Conservation (phyloP, 2,797 vertebrate genomes). For the Lutjanus campechanus region DNA sequence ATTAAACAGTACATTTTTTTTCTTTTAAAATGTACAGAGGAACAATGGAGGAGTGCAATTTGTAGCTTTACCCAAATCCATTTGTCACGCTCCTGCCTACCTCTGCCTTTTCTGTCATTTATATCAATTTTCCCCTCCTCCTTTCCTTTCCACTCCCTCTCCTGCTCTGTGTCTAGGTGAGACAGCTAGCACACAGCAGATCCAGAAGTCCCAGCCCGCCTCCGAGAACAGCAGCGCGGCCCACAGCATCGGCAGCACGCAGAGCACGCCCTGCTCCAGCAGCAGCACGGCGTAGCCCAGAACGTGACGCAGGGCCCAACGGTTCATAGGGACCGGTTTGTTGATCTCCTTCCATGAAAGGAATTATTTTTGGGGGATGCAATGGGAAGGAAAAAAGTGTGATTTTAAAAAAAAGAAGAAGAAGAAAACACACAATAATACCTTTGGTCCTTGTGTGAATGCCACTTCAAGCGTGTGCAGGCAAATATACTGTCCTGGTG, state of each 20-base stretch:
- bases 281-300: slow-evolving; percentile 91
- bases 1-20: neutral
- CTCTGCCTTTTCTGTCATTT: slow-evolving; percentile 13
- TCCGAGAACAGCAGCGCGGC: slow-evolving; percentile 97
- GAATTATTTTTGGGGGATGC: slow-evolving; percentile 48
- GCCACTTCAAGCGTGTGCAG: slow-evolving; percentile 28
- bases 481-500: slow-evolving; percentile 78
- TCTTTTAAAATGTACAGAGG: neutral
- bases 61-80: slow-evolving; percentile 18
- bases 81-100: slow-evolving; percentile 25
- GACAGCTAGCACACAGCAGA: slow-evolving; percentile 84
- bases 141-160: slow-evolving; percentile 2
- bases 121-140: slow-evolving; percentile 4
- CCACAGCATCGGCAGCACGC: slow-evolving; percentile 96
- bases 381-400: slow-evolving; percentile 41
- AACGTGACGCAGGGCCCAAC: slow-evolving; percentile 6
- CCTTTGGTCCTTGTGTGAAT: slow-evolving; percentile 30
- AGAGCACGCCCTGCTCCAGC: slow-evolving; percentile 97
- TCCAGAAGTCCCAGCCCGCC: slow-evolving; percentile 87
- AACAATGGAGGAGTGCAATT: slow-evolving; percentile 21
- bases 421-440: slow-evolving; percentile 39
- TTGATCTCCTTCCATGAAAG: slow-evolving; percentile 65
- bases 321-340: slow-evolving; percentile 60
- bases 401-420: slow-evolving; percentile 22
- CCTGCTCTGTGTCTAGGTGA: slow-evolving; percentile 84